These are phyloP conservation scores for Hydrolagus affinis DNA, from an alignment of 2,113 vertebrate genomes.

Conservation along the genomic window DNA sequence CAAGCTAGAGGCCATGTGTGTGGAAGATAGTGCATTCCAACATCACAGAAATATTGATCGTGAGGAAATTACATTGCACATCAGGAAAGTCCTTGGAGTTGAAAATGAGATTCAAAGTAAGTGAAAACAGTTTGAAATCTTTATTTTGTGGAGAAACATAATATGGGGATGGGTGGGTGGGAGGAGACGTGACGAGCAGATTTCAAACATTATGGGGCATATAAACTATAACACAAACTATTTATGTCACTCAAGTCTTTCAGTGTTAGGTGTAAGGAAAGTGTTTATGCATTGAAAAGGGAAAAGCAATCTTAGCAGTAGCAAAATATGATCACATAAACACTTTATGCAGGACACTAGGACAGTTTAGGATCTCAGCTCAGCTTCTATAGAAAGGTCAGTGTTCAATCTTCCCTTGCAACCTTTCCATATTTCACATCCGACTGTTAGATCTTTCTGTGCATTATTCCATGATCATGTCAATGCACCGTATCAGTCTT, in stretches of 20 bases:
- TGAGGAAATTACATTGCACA: too few relatives aligned
- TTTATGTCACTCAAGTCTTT: background rate
- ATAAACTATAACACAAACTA: background rate
- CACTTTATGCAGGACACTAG: background rate
- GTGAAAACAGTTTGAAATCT: too few relatives aligned
- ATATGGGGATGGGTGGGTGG: too few relatives aligned
- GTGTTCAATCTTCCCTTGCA: background rate
- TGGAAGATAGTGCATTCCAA: too few relatives aligned
- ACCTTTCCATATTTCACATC: background rate
- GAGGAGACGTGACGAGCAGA: too few relatives aligned
- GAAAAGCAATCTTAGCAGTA: background rate
- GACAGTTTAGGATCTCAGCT: background rate
- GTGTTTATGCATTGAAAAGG: background rate
- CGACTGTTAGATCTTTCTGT: background rate
- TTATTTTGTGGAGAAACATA: too few relatives aligned
- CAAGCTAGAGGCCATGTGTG: too few relatives aligned
- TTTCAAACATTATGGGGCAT: too few relatives aligned
- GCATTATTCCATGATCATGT: background rate
- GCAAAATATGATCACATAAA: background rate
- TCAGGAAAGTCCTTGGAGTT: too few relatives aligned
- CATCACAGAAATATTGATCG: too few relatives aligned
- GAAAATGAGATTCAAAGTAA: too few relatives aligned
- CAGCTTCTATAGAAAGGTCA: background rate
- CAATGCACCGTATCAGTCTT: background rate
- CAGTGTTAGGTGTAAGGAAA: background rate